These are phyloP conservation scores for Sigmodon hispidus DNA, from an alignment of 2,113 vertebrate genomes.

Conservation along the genomic window DNA sequence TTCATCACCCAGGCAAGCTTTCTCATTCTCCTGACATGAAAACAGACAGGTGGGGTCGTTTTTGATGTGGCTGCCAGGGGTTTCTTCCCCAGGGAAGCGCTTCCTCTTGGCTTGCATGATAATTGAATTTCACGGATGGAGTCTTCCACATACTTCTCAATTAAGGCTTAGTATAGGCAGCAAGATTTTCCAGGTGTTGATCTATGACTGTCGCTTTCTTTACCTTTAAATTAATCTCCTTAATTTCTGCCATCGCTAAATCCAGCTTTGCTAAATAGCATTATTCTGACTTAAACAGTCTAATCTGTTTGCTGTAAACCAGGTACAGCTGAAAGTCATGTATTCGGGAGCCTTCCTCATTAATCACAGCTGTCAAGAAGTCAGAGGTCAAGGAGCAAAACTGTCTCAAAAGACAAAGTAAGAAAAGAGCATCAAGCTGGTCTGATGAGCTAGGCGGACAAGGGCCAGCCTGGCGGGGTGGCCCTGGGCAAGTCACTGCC, in stretches of 20 bases:
- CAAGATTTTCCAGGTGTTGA: constrained; percentile 75
- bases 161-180: constrained; percentile 69
- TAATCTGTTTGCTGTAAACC: constrained; percentile 75
- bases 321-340: constrained; percentile 70
- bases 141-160: constrained; percentile 80
- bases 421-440: neutral
- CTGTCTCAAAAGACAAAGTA: constrained; percentile 64
- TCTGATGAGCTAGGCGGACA: neutral
- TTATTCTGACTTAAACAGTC: constrained; percentile 79
- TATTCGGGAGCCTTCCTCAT: constrained; percentile 63
- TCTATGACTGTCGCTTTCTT: constrained; percentile 73
- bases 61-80: constrained; percentile 56
- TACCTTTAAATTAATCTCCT: constrained; percentile 79
- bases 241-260: constrained; percentile 78
- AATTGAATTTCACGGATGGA: constrained; percentile 81
- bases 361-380: constrained; percentile 77
- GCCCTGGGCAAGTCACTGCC: neutral
- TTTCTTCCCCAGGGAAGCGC: constrained; percentile 69
- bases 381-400: constrained; percentile 77
- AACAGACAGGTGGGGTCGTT: constrained; percentile 73
- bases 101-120: constrained; percentile 74
- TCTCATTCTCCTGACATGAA: constrained; percentile 67
- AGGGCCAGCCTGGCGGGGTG: neutral
- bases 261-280: constrained; percentile 74
- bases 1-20: constrained; percentile 71